These are phyloP conservation scores for Homarus gammarus DNA, from an alignment of 2,888 invertebrate species.

Conservation along the genomic window DNA sequence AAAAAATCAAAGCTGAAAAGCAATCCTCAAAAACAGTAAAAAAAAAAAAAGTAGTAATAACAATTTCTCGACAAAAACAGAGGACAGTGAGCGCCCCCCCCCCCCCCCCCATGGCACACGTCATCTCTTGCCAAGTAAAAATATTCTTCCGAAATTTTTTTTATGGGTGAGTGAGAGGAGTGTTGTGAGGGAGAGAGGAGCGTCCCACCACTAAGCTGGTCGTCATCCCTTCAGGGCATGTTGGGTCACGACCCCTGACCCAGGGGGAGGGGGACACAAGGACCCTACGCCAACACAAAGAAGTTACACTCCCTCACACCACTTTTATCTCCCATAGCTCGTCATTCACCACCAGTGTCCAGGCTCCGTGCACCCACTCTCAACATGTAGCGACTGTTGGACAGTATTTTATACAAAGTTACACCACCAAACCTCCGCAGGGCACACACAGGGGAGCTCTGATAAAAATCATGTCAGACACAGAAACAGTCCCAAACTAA, in stretches of 20 bases:
- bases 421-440: background rate
- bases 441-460: background rate
- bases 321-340: background rate
- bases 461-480: background rate
- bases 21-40: too few species aligned
- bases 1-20: too few species aligned
- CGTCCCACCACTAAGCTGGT: slow-evolving; percentile 10
- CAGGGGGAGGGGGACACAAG: background rate
- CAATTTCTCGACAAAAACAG: too few species aligned
- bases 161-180: background rate
- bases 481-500: background rate
- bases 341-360: background rate
- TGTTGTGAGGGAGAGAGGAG: background rate
- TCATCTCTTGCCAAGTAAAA: background rate
- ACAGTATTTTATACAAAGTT: slow-evolving; percentile 1
- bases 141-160: background rate
- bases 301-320: background rate
- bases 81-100: too few species aligned
- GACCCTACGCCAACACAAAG: background rate
- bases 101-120: background rate
- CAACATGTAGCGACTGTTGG: background rate
- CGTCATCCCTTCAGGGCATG: slow-evolving; percentile 1
- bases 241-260: slow-evolving; percentile 12
- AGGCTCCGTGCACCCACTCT: background rate
- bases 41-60: too few species aligned